Evolutionary conservation across 2,797 vertebrate genomes (phyloP), one percentile per base, ranked within the genome.

Genomic region (Psittacula derbiana): DNA sequence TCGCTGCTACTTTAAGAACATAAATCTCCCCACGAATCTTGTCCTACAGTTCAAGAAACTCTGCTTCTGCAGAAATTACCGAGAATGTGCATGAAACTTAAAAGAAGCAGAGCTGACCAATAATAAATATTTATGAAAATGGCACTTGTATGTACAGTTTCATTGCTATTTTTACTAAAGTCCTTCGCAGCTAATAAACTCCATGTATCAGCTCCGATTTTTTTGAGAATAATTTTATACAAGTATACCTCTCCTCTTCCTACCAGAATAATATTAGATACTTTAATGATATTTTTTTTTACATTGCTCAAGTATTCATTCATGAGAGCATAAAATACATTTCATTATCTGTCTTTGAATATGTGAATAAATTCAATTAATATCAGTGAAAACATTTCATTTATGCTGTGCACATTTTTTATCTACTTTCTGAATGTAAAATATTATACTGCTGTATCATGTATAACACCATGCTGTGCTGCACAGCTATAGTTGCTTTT

Each of bases 321-420:
- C 86, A 86, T 57, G 62, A 88, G 46, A 96, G 27, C 55, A 95
- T 97, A 95, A 96, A 97, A 96, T 93, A 61, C 12, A 93, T 96
- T 88, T 97, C 47, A 90, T 96, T 94, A 41, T 85, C 40, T 87
- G 17, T 85, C 62, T 89, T 95, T 96, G 90, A 96, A 95, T 95
- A 86, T 85, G 55, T 83, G 16, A 96, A 95, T 91, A 87, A 95
- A 92, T 93, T 93, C 71, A 97, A 87, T 85, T 44, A 62, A 75
- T 92, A 88, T 83, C 30, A 83, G 71, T 92, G 79, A 89, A 91
- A 84, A 95, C 89, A 76, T 84, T 96, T 96, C 44, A 82, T 71
- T 95, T 97, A 82, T 94, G 62, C 94, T 97, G 52, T 65, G 69
- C 31, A 61, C 38, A 87, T 30, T 80, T 86, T 95, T 95, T 86